Evolutionary conservation across 2,113 vertebrate species (phyloP).

Genomic region (Tachysurus vachellii): DNA sequence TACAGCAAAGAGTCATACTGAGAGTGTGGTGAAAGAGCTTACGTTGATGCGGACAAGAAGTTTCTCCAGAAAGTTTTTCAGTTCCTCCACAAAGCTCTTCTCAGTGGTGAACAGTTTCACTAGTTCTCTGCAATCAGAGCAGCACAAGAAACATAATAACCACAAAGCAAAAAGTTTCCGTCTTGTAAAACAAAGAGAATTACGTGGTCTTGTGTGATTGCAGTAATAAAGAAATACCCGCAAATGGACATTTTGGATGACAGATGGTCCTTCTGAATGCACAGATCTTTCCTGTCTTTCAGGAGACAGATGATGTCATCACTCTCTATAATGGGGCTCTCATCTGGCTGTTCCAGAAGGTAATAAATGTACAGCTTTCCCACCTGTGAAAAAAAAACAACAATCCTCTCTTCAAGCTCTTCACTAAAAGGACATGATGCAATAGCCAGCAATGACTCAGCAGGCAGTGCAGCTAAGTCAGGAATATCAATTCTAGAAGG

Average conservation of each 20-base stretch:
- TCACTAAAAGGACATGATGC: conserved; percentile 43
- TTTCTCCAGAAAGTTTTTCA: conserved; percentile 65
- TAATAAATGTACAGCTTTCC: conserved; percentile 75
- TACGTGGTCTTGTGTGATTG: not conserved
- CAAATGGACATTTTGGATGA: conserved; percentile 68
- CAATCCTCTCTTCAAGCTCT: not conserved
- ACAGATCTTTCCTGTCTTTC: conserved; percentile 71
- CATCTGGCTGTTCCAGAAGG: conserved; percentile 62
- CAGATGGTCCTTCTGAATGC: conserved; percentile 77
- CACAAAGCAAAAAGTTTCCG: not conserved
- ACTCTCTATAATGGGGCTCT: conserved; percentile 56
- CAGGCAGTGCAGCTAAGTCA: not conserved
- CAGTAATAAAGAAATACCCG: conserved; percentile 63
- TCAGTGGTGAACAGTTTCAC: conserved; percentile 74
- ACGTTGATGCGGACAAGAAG: conserved; percentile 65
- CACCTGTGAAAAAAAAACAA: conserved; percentile 63
- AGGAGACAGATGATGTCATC: conserved; percentile 73
- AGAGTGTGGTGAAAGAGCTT: conserved; percentile 48
- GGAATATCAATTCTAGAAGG: not conserved
- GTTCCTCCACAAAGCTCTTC: conserved; percentile 65
- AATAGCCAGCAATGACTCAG: conserved; percentile 42
- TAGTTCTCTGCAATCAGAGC: conserved; percentile 71
- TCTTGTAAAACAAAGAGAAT: not conserved
- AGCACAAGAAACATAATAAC: not conserved
- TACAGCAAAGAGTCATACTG: not conserved